Evolutionary conservation across 2,113 vertebrate species (phyloP), one percentile per base, ranked within the genome.

Genomic region (Andinoacara biseriatus): DNA sequence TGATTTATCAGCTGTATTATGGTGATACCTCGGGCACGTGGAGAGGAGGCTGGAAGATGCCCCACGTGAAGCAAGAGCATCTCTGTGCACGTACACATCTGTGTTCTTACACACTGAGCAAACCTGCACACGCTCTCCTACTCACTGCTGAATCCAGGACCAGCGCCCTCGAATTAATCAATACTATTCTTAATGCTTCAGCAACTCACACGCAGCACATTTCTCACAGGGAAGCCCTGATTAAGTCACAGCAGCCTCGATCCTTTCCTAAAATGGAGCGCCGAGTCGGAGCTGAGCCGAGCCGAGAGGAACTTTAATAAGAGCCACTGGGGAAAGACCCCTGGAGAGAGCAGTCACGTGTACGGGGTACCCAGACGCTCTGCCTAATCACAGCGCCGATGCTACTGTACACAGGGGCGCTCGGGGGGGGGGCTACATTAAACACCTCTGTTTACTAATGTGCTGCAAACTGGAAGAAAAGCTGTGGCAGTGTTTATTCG

Each of bases 141-240:
- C 86, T 26, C 22, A 9, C 69, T 74, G 80, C 33, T 82, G 58
- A 78, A 83, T 82, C 17, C 74, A 18, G 79, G 81, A 76, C 82
- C 76, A 54, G 78, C 78, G 10, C 60, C 67, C 49, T 58, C 31
- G 2, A 88, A 90, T 91, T 87, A 83, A 91, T 92, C 91, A 90
- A 91, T 87, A 86, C 75, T 43, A 24, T 62, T 81, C 74, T 26
- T 80, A 78, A 76, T 46, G 3, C 86, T 14, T 26, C 84, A 80
- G 49, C 24, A 33, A 11, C 57, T 18, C 14, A 14, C 58, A 59
- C 46, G 17, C 74, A 67, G 8, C 74, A 62, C 90, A 89, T 86
- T 81, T 57, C 78, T 89, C 85, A 87, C 82, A 94, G 91, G 88
- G 89, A 92, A 91, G 92, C 87, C 93, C 92, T 90, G 90, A 92